Base-by-base conservation (phyloP, 2,113 vertebrate species). In the Strix uralensis region DNA sequence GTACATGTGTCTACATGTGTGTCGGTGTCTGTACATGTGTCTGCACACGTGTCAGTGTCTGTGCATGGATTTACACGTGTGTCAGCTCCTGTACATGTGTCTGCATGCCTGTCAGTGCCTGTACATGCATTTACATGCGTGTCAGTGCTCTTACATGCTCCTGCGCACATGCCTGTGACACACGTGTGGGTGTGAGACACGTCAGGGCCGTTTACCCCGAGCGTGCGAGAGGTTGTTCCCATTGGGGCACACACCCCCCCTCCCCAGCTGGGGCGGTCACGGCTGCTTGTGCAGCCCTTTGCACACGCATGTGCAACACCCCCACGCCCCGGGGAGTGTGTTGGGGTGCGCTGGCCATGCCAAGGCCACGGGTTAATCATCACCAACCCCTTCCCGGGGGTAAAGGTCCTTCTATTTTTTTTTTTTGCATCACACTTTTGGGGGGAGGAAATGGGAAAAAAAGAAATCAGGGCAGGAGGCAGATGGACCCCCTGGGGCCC, bases 51-150 rank as follows among this genome's bases (percentile, higher is more conserved):
- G 54, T n/a, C 49, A 17, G 14, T 15, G 25, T 1, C 20, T 27
- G 30, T 13, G 2, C 55, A 15, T 6, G 23, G 4, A 2, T 11
- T 4, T 27, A 1, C 72, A 47, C 2, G 2, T 1, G 3, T 29
- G 44, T 78, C 8, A 5, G n/a, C 6, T 15, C 3, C 27, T 5
- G 11, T 14, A 9, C 15, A 4, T 4, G 38, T 3, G 11, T 25
- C 4, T 44, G 8, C 52, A 57, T 0, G 6, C 3, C 3, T 44
- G 52, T n/a, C 49, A 22, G 14, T 12, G 25, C 1, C 19, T 27
- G 30, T 13, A 2, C 20, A 7, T 3, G 54, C 8, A 6, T 55
- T 5, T 34, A 7, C 55, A 47, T 15, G 3, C 1, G 8, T 32
- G 57, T 54, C 38, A 5, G 32, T 0, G 5, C 4, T 32, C 55